Percentiles rank a stretch among this genome's conserved stretches.
These are phyloP conservation scores for Brevimyrus niger DNA, from an alignment of 2,113 vertebrate genomes.

Conservation along the genomic window DNA sequence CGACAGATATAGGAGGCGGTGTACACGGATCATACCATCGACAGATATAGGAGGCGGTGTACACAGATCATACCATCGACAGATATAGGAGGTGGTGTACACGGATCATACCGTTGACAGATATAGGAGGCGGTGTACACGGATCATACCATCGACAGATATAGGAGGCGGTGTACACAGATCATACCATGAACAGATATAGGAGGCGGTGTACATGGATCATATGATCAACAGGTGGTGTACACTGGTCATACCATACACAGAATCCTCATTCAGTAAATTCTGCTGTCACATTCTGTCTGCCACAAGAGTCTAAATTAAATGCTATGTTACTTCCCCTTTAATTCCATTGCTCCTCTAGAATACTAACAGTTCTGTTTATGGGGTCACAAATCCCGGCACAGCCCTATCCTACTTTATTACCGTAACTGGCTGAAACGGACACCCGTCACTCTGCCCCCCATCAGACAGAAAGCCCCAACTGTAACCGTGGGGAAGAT, in stretches of 20 bases:
- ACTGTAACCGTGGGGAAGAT: constrained; percentile 13
- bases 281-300: neutral
- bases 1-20: neutral
- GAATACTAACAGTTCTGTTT: constrained; percentile 40
- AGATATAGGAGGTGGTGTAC: neutral
- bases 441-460: constrained; percentile 51
- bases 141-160: too few species aligned
- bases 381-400: constrained; percentile 52
- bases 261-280: too few species aligned
- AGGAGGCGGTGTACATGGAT: neutral
- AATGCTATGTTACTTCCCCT: neutral
- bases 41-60: accelerated
- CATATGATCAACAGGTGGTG: neutral
- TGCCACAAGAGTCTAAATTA: neutral
- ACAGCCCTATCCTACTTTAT: constrained; percentile 52
- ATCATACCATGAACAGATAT: constrained; percentile 27
- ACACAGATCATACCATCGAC: neutral
- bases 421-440: constrained; percentile 69
- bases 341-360: constrained; percentile 35
- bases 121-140: neutral
- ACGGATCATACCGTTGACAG: neutral
- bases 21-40: neutral
- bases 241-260: neutral
- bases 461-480: neutral
- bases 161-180: too few species aligned